These are phyloP conservation scores for Sapayoa aenigma DNA, from an alignment of 2,113 vertebrate genomes.

Conservation along the genomic window DNA sequence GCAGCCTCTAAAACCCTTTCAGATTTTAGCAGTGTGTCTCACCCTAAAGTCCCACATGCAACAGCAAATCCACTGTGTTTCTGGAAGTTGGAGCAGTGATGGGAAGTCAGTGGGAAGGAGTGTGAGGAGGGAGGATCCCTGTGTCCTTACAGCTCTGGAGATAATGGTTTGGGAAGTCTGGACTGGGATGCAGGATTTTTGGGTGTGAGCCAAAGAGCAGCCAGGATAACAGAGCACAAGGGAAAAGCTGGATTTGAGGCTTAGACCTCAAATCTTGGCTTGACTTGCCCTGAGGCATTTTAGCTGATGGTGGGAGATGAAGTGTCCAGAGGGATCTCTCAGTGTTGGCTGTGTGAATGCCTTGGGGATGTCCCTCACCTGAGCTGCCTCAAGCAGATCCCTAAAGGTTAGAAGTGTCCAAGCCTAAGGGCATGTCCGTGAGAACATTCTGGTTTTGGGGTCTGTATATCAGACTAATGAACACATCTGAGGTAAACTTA, in stretches of 20 bases:
- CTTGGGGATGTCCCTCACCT: neutral
- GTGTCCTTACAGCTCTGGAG: neutral
- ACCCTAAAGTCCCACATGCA: neutral
- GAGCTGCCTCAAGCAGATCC: neutral
- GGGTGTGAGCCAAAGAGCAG: neutral
- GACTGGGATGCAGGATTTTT: neutral
- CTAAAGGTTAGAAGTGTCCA: neutral
- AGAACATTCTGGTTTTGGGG: neutral
- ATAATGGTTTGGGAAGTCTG: neutral
- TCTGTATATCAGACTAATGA: accelerated
- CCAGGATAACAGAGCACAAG: neutral
- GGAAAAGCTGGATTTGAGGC: neutral
- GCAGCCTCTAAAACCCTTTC: neutral
- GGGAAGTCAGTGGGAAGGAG: neutral
- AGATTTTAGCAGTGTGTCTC: neutral
- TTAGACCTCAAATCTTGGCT: neutral
- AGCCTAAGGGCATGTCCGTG: neutral
- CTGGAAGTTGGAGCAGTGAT: neutral
- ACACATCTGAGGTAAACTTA: neutral
- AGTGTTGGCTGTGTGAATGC: neutral
- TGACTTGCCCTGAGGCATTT: neutral
- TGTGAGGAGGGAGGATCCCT: neutral
- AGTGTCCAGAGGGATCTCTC: neutral
- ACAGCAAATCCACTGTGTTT: neutral
- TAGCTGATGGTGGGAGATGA: neutral